phyloP scores from a whole-genome alignment of 2,113 vertebrate species.

The Serranochromis macrocephalus region DNA sequence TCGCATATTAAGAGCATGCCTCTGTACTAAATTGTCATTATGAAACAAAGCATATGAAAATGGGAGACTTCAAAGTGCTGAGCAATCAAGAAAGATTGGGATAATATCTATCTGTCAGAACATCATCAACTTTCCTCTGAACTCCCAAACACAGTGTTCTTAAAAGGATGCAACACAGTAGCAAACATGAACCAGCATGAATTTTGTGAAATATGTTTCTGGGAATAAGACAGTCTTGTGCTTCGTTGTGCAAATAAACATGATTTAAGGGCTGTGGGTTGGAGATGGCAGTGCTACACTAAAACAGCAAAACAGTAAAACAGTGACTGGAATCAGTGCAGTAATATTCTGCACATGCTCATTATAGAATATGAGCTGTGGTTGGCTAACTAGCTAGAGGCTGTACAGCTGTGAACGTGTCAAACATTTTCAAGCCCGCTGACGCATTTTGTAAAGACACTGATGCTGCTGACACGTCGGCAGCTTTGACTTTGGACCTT shows the following conservation, averaged over 20 bases:
- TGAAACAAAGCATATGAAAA: background rate
- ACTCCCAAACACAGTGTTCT: background rate
- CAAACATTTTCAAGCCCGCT: background rate
- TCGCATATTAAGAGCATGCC: background rate
- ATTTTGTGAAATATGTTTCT: background rate
- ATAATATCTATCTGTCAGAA: background rate
- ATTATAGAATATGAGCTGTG: background rate
- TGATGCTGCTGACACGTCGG: background rate
- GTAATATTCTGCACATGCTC: background rate
- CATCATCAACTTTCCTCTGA: background rate
- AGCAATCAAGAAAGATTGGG: background rate
- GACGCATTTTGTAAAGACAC: background rate
- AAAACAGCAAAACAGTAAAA: background rate
- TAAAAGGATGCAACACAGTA: background rate
- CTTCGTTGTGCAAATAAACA: background rate
- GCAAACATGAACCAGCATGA: fast-evolving
- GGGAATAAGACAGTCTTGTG: background rate
- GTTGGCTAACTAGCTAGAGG: background rate
- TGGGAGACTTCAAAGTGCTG: background rate
- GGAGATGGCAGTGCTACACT: background rate
- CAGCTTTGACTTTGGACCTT: background rate
- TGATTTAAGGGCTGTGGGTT: background rate
- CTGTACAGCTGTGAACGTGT: slow-evolving; percentile 3
- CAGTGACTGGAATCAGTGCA: background rate
- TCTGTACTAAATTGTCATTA: background rate